phyloP scores from a whole-genome alignment of 2,888 invertebrate genomes.

The Drosophila pseudotalamancana region DNA sequence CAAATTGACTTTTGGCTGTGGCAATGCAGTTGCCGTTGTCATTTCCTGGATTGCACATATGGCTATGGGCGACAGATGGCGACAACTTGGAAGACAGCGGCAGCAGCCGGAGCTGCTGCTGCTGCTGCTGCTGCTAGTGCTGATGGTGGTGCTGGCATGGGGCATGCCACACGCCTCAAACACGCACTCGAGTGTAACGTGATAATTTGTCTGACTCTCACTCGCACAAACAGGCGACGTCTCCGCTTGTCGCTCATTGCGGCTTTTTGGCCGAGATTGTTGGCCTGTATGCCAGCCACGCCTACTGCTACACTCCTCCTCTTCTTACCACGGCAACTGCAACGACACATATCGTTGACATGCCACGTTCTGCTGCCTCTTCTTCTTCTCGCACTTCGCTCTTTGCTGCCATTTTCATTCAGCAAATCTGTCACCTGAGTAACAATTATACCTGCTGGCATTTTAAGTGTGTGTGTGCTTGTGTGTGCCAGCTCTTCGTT shows the following conservation, averaged over 20 bases:
- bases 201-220: conserved; percentile 79
- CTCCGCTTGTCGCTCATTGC: conserved; percentile 50
- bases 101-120: conserved; percentile 9
- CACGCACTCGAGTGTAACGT: conserved; percentile 81
- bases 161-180: conserved; percentile 66
- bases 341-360: conserved; percentile 53
- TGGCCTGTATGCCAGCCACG: conserved; percentile 29
- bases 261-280: conserved; percentile 58
- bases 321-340: neutral
- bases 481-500: conserved; percentile 51
- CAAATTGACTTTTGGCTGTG: conserved; percentile 78
- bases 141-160: too few relatives aligned
- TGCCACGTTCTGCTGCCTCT: conserved; percentile 23
- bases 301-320: neutral
- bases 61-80: conserved; percentile 74
- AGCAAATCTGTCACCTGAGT: conserved; percentile 80
- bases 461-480: conserved; percentile 66
- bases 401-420: conserved; percentile 67
- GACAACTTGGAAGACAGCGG: conserved; percentile 75
- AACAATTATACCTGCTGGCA: conserved; percentile 80
- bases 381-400: conserved; percentile 19
- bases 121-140: neutral
- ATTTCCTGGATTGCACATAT: conserved; percentile 75
- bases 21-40: conserved; percentile 79
- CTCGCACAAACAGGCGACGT: conserved; percentile 22